Evolutionary conservation across 2,888 invertebrate genomes (phyloP).

Genomic region (Muschampia plurimacula): DNA sequence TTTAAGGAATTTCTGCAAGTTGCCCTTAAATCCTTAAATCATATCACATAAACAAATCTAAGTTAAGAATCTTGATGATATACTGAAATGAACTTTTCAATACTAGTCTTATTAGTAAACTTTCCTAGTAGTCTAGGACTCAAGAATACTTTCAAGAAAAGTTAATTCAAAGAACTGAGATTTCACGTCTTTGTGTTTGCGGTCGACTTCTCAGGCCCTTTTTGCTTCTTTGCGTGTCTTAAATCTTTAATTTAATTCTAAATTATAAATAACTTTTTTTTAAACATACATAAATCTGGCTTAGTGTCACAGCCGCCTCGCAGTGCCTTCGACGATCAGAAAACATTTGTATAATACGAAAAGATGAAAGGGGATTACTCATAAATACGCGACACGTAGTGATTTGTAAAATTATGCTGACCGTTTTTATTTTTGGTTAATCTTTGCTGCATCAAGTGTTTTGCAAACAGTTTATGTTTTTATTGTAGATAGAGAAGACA

Average conservation of each 20-base stretch:
- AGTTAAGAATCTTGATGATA: too few relatives aligned
- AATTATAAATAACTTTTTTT: conserved; percentile 71
- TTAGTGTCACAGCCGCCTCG: conserved; percentile 75
- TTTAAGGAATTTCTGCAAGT: too few relatives aligned
- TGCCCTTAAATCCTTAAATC: too few relatives aligned
- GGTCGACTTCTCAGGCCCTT: conserved; percentile 49
- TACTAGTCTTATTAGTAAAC: too few relatives aligned
- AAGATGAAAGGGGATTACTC: conserved; percentile 67
- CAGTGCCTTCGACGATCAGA: conserved; percentile 66
- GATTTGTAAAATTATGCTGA: conserved; percentile 57
- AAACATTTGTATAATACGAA: conserved; percentile 76
- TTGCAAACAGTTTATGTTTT: conserved; percentile 5
- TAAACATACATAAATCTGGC: conserved; percentile 69
- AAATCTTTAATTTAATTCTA: conserved; percentile 74
- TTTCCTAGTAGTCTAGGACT: too few relatives aligned
- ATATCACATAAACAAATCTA: too few relatives aligned
- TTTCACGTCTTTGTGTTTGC: conserved; percentile 11
- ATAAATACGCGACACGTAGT: conserved; percentile 55
- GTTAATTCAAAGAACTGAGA: background rate
- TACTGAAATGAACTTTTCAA: too few relatives aligned
- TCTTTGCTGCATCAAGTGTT: conserved; percentile 9
- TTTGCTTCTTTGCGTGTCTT: conserved; percentile 68
- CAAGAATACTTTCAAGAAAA: background rate
- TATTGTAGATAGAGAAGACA: background rate
- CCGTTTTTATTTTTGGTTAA: conserved; percentile 44